Percentiles rank a stretch among this genome's conserved stretches.
Evolutionary conservation across 2,888 invertebrate genomes (phyloP).

Genomic region (Lumbricus terrestris): DNA sequence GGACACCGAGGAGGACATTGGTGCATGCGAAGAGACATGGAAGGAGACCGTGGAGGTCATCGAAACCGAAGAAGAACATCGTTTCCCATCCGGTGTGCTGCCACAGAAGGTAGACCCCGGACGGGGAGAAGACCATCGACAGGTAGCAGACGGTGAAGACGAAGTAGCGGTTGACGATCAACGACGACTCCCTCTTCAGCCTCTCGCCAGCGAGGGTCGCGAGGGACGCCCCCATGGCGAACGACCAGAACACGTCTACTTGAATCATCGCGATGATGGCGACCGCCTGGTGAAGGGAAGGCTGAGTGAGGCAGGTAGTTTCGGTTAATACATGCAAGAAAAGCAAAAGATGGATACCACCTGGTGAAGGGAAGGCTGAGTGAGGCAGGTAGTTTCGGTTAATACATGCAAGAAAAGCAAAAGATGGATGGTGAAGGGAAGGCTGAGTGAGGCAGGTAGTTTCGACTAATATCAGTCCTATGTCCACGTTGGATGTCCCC

Average conservation of each 20-base stretch:
- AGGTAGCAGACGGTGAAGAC: conserved; percentile 30
- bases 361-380: too few species aligned
- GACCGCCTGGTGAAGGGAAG: too few species aligned
- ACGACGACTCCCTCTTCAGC: not conserved
- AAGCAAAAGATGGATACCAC: too few species aligned
- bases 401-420: too few species aligned
- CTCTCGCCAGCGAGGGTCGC: conserved; percentile 19
- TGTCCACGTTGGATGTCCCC: not conserved
- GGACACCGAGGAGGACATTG: conserved; percentile 29
- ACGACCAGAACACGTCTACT: conserved; percentile 33
- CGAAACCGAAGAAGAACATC: conserved; percentile 29
- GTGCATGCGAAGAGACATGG: conserved; percentile 30
- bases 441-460: too few species aligned
- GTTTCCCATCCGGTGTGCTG: conserved; percentile 34
- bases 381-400: too few species aligned
- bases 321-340: too few species aligned
- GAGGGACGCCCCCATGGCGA: conserved; percentile 28
- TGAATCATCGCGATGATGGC: conserved; percentile 27
- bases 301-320: too few species aligned
- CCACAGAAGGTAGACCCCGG: conserved; percentile 33
- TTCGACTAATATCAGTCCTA: too few species aligned
- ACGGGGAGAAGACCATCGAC: conserved; percentile 26
- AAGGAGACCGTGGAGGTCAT: conserved; percentile 27
- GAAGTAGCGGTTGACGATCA: conserved; percentile 31
- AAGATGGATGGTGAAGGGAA: too few species aligned